These are phyloP conservation scores for Acanthurus leucopareius DNA, from an alignment of 2,797 vertebrate species.

Conservation along the genomic window DNA sequence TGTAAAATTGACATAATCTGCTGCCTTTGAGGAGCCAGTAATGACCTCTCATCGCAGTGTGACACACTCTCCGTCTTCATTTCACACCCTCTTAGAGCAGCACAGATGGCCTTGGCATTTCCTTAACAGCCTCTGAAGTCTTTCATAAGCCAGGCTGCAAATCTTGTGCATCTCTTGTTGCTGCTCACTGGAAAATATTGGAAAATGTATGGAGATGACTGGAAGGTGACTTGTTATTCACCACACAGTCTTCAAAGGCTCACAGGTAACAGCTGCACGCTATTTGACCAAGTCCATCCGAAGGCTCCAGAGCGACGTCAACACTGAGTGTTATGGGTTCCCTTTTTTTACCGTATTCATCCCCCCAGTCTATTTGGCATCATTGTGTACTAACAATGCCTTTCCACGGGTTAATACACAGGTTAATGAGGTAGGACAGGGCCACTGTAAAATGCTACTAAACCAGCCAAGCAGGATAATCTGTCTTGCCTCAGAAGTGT, in stretches of 20 bases:
- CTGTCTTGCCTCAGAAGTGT: conserved; percentile 75
- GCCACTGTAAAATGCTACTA: conserved; percentile 70
- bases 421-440: conserved; percentile 74
- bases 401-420: conserved; percentile 66
- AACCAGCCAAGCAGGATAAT: conserved; percentile 77
- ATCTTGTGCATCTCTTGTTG: conserved; percentile 45
- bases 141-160: conserved; percentile 44
- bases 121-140: conserved; percentile 69
- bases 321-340: not conserved
- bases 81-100: conserved; percentile 81
- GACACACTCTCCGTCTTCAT: conserved; percentile 84
- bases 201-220: conserved; percentile 20
- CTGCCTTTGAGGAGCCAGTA: conserved; percentile 82
- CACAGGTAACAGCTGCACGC: not conserved
- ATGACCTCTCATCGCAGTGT: conserved; percentile 79
- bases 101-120: conserved; percentile 81
- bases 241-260: not conserved
- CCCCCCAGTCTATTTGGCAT: conserved; percentile 38
- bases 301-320: not conserved
- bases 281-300: not conserved
- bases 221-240: conserved; percentile 7
- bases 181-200: conserved; percentile 26
- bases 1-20: conserved; percentile 85
- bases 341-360: conserved; percentile 20
- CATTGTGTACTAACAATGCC: conserved; percentile 56